Base-by-base conservation (phyloP, 2,113 vertebrate species). In the Anolis sagrei region DNA sequence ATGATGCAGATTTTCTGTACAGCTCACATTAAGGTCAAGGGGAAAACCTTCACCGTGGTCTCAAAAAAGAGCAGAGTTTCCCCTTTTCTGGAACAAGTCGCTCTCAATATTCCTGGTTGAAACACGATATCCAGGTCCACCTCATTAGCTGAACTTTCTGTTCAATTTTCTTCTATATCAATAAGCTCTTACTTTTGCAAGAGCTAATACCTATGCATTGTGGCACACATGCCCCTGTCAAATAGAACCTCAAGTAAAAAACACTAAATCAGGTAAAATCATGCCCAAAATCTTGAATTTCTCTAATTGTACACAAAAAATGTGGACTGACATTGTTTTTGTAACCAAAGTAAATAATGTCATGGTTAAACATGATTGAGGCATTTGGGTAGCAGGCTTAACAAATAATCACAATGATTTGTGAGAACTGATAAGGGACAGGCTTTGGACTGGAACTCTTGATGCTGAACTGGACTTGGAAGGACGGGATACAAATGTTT, bases 271-370 rank as follows among this genome's bases (percentile, higher is more conserved):
- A 51, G 16, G 34, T 39, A 27, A 62, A 79, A 62, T 79, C 2
- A 51, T 51, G 54, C 18, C 29, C 32, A n/a, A 29, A 81, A 44
- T 8, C 25, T 5, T 19, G 14, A 2, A 23, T 44, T 81, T 81
- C n/a, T 44, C 39, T 44, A 44, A 44, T 44, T 44, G 39, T 44
- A 70, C n/a, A 11, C 68, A 58, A 16, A 58, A 58, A 58, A 13
- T 58, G 14, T 36, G 79, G 51, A 23, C 19, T 39, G 21, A 76
- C 11, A 6, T 44, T 69, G 62, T 16, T 81, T 81, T 54, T 36
- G 32, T 44, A 44, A 44, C 39, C 49, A 79, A 0, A 0, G 18
- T 2, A 19, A 16, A 1, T 25, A 2, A 86, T 72, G 7, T 64
- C 69, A 64, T 79, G 68, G 39, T 44, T 44, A 44, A 44, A 44